These are phyloP conservation scores for Synergus laeviventris DNA, from an alignment of 2,888 invertebrate genomes.

Conservation along the genomic window DNA sequence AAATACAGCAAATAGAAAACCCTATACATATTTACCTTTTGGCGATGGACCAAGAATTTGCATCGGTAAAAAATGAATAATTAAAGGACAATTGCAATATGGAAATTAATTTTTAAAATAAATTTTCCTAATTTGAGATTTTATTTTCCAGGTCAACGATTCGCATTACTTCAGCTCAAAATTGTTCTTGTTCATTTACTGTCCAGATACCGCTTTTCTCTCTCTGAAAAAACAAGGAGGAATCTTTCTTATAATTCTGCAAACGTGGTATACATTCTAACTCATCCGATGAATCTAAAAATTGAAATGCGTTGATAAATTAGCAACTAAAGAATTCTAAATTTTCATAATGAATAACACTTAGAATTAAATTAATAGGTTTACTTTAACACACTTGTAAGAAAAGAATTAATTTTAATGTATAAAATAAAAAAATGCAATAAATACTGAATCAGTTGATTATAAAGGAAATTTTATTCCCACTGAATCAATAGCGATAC, in stretches of 20 bases:
- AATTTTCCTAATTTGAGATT: not conserved
- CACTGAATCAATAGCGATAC: slow-evolving; percentile 13
- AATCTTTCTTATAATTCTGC: not conserved
- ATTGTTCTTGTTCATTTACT: not conserved
- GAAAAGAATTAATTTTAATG: no score
- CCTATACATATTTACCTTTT: slow-evolving; percentile 57
- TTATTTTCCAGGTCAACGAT: not conserved
- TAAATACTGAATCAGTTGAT: not conserved
- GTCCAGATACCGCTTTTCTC: not conserved
- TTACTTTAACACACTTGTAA: no score
- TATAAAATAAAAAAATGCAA: not conserved
- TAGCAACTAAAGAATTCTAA: not conserved
- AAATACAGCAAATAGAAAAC: slow-evolving; percentile 54
- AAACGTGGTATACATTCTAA: not conserved
- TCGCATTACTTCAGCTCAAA: not conserved
- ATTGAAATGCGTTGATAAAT: slow-evolving; percentile 4
- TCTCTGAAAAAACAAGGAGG: not conserved
- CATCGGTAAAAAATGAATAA: slow-evolving; percentile 51
- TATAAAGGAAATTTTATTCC: slow-evolving; percentile 16
- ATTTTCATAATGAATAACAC: not conserved
- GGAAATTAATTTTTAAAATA: not conserved
- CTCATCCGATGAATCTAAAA: not conserved
- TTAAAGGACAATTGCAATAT: not conserved
- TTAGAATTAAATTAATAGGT: not conserved
- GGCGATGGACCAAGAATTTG: slow-evolving; percentile 60